These are phyloP conservation scores for Trichechus manatus DNA, from an alignment of 2,113 vertebrate genomes.

Conservation along the genomic window DNA sequence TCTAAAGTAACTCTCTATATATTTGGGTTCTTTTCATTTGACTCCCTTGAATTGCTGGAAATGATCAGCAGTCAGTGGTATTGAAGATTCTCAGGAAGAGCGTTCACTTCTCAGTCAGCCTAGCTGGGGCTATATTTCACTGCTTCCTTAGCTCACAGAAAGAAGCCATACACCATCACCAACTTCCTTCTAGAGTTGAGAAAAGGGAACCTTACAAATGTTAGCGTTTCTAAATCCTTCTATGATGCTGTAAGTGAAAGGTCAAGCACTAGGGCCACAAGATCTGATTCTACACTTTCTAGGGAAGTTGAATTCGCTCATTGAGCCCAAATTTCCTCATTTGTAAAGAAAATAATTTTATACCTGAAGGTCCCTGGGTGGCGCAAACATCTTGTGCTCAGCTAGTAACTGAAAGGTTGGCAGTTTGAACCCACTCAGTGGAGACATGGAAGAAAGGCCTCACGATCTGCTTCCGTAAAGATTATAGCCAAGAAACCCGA, in stretches of 20 bases:
- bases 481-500: background rate
- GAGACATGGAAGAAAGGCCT: background rate
- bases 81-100: background rate
- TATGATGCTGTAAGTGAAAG: background rate
- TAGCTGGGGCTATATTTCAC: no score
- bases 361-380: background rate
- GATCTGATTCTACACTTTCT: background rate
- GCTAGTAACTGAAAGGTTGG: background rate
- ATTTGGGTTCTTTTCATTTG: background rate
- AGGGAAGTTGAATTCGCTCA: background rate
- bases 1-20: background rate
- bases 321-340: background rate
- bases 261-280: background rate
- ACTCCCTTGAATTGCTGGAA: background rate
- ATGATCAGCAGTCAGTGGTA: background rate
- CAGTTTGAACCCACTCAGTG: background rate
- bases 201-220: background rate
- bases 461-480: background rate
- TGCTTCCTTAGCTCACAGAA: background rate
- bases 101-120: background rate
- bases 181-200: background rate
- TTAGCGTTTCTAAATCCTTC: background rate
- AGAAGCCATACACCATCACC: background rate
- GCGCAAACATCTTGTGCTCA: no score
- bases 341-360: background rate